phyloP scores from a whole-genome alignment of 2,797 vertebrate genomes.

The Poecilia velifera region DNA sequence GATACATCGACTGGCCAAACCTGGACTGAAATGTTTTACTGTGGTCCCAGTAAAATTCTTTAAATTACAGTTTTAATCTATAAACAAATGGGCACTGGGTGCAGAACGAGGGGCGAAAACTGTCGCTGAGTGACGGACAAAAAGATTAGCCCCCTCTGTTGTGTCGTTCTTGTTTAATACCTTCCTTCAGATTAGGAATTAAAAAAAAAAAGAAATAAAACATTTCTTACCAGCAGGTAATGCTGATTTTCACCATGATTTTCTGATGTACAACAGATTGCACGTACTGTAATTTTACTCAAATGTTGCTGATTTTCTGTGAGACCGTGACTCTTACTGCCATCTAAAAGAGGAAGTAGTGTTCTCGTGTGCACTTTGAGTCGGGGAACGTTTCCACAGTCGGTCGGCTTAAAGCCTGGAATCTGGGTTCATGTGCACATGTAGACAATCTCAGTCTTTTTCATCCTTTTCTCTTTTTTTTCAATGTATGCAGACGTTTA shows the following conservation, averaged over 20 bases:
- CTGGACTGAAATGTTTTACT: neutral
- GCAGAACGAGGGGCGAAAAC: neutral
- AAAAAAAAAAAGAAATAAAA: neutral
- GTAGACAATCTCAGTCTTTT: neutral
- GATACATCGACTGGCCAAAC: neutral
- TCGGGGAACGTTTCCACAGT: slow-evolving; percentile 2
- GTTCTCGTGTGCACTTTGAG: neutral
- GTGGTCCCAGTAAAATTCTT: neutral
- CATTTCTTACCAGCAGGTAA: slow-evolving; percentile 4
- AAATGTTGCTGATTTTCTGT: slow-evolving; percentile 13
- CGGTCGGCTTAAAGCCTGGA: neutral
- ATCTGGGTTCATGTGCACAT: neutral
- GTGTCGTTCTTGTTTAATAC: neutral
- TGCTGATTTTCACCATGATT: slow-evolving; percentile 20
- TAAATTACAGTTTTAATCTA: neutral
- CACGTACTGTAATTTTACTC: slow-evolving; percentile 44
- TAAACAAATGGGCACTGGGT: neutral
- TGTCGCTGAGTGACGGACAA: neutral
- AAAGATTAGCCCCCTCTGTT: neutral
- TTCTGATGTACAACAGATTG: slow-evolving; percentile 44
- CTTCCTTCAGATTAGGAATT: slow-evolving; percentile 23
- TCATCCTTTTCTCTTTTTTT: neutral
- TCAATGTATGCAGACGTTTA: neutral
- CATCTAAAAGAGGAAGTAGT: neutral
- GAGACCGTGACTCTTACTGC: slow-evolving; percentile 4